Percentiles rank a stretch among this genome's conserved stretches.
Evolutionary conservation across 2,113 vertebrate genomes (phyloP).

Genomic region (Tetrao urogallus): DNA sequence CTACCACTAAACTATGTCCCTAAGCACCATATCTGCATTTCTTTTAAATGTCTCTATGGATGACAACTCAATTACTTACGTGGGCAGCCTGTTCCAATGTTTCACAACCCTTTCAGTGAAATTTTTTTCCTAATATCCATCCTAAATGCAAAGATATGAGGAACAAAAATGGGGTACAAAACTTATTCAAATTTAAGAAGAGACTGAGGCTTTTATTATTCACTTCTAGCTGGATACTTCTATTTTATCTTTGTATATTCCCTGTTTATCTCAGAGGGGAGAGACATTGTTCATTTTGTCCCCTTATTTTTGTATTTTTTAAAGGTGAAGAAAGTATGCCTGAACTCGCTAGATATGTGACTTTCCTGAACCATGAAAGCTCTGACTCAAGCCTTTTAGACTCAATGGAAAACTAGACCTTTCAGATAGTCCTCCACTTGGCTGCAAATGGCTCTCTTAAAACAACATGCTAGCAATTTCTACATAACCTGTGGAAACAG

Average conservation of each 20-base stretch:
- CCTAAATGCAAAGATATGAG: background rate
- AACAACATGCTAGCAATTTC: fast-evolving
- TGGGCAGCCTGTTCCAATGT: background rate
- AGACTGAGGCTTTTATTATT: background rate
- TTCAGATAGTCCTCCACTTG: background rate
- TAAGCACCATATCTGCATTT: background rate
- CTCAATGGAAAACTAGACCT: background rate
- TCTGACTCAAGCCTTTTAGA: background rate
- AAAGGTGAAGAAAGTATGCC: background rate
- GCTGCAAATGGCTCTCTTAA: background rate
- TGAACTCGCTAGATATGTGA: background rate
- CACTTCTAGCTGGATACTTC: background rate
- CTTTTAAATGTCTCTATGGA: background rate
- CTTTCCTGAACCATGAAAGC: background rate
- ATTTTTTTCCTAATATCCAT: background rate
- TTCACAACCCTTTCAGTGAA: background rate
- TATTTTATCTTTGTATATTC: background rate
- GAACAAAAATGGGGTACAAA: background rate
- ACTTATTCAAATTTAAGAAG: background rate
- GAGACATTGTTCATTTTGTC: background rate
- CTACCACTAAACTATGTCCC: background rate
- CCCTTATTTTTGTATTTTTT: background rate
- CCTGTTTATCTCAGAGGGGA: background rate
- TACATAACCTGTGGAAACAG: background rate
- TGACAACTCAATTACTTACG: background rate